phyloP scores from a whole-genome alignment of 2,888 invertebrate genomes.

The Holacanthella duospinosa region DNA sequence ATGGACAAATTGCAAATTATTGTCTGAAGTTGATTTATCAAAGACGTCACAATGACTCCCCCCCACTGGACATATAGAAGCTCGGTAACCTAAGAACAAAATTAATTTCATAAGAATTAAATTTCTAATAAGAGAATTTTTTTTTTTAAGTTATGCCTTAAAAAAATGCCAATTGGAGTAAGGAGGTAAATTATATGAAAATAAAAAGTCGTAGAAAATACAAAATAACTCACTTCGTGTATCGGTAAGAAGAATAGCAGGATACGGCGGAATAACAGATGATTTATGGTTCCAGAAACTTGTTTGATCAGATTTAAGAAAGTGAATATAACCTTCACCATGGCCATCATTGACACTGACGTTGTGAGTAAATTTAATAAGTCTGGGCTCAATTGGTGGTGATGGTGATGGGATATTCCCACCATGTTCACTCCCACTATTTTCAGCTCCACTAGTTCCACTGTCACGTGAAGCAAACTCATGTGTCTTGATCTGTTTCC shows the following conservation, averaged over 20 bases:
- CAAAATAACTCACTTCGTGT: conserved; percentile 24
- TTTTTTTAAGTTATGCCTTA: not conserved
- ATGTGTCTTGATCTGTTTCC: conserved; percentile 14
- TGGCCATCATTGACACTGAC: not conserved
- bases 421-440: not conserved
- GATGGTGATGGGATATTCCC: not conserved
- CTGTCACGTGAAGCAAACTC: not conserved
- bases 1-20: conserved; percentile 8
- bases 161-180: not conserved
- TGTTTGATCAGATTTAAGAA: conserved; percentile 37
- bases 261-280: conserved; percentile 14
- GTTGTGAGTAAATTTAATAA: conserved; percentile 22
- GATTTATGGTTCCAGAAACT: conserved; percentile 38
- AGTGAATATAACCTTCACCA: conserved; percentile 27
- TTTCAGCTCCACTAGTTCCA: not conserved
- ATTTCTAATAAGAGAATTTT: not conserved
- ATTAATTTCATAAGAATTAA: not conserved
- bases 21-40: not conserved
- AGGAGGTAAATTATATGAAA: not conserved
- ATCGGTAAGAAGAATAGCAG: conserved; percentile 38
- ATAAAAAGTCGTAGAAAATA: not conserved
- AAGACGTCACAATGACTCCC: not conserved
- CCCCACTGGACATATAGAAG: not conserved
- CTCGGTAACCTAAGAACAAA: not conserved
- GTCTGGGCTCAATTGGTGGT: conserved; percentile 10